Conservation (phyloP, 2,797 vertebrate genomes). For the Astyanax mexicanus region DNA sequence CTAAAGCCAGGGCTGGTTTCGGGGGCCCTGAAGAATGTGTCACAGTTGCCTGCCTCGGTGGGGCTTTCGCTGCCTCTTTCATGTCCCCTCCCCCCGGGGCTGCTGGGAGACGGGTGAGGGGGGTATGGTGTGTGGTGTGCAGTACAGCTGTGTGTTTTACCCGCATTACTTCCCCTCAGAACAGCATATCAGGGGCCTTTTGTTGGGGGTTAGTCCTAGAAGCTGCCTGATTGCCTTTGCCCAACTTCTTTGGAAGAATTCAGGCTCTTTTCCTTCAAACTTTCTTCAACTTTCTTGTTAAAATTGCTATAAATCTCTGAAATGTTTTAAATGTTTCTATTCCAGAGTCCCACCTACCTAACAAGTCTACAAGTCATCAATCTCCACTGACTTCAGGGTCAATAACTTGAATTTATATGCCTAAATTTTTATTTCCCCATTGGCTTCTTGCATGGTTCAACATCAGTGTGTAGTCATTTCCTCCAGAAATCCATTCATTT, state of each 20-base stretch:
- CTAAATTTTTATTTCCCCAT: no score
- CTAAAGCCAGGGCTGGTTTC: constrained; percentile 16
- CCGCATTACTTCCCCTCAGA: constrained; percentile 57
- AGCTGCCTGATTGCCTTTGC: not conserved
- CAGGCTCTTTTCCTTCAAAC: constrained; percentile 61
- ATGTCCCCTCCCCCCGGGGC: constrained; percentile 39
- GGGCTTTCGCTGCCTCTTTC: constrained; percentile 42
- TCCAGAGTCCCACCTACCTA: constrained; percentile 60
- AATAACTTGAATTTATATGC: no score
- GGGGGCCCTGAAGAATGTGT: constrained; percentile 2
- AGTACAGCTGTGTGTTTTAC: constrained; percentile 59
- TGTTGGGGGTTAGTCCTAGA: constrained; percentile 44
- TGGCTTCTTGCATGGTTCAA: no score
- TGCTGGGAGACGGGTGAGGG: constrained; percentile 44
- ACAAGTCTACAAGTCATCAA: no score
- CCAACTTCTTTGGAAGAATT: no score
- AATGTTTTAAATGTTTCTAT: no score
- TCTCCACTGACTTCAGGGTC: no score
- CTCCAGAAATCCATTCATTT: no score
- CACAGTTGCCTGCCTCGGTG: constrained; percentile 13
- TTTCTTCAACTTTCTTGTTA: constrained; percentile 60
- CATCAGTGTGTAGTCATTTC: no score
- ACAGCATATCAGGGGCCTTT: constrained; percentile 57
- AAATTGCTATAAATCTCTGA: no score
- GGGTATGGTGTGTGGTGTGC: constrained; percentile 66